Base-by-base conservation (phyloP, 2,888 invertebrate species). In the Cantharis nigra region DNA sequence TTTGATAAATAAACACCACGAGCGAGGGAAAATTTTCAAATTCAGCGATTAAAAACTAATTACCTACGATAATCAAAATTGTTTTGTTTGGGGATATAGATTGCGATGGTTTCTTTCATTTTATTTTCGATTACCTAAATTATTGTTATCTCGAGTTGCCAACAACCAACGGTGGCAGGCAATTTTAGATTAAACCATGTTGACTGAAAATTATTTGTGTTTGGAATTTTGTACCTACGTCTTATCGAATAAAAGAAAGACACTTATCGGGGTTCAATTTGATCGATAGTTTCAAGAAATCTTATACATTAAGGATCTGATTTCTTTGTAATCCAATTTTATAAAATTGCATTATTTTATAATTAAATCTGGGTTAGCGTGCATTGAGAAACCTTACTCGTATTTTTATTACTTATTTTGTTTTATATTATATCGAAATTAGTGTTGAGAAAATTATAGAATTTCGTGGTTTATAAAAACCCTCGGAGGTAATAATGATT, bases 291-390 rank as follows among this genome's bases (percentile, higher is more conserved):
- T 78, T 79, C 78, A 79, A 82, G 82, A 82, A 82, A 82, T 79
- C 79, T 77, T 79, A 81, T 79, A 81, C 77, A 69, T 77, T 80
- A 69, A 73, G 73, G 79, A 76, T 77, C 77, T 81, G 78, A 80
- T 80, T 80, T 79, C 77, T 75, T 69, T 33, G 71, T 79, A 82
- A 82, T 82, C 82, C 82, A 82, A 82, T 82, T 82, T 81, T 69
- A 77, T 77, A 75, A 81, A 82, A 82, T 82, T 81, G 81, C 82
- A 82, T 82, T 82, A 82, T 77, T 80, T 79, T 79, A 80, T 78
- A 80, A 78, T 80, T 79, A 79, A 80, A 80, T 80, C 76, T 77
- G 70, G 20, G 67, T 63, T 70, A 63, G 72, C 62, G 20, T 23
- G 71, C 49, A 67, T 28, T 14, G 74, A 69, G 78, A 78, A 78